Conservation (phyloP, 2,797 vertebrate genomes). For the Gymnocypris eckloni region DNA sequence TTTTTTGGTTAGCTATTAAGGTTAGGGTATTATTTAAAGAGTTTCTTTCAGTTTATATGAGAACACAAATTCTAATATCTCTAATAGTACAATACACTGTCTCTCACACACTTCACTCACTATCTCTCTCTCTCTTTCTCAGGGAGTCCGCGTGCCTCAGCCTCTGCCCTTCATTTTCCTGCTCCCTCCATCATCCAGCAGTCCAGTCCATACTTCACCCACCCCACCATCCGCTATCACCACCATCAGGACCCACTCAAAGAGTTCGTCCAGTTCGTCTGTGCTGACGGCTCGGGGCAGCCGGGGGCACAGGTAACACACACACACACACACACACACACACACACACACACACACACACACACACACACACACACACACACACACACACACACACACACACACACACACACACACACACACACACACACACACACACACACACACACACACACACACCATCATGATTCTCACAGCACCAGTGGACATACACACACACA, state of each 20-base stretch:
- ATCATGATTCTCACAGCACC: not conserved
- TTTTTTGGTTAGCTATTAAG: not conserved
- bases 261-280: slow-evolving; percentile 98
- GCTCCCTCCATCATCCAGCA: slow-evolving; percentile 97
- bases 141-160: slow-evolving; percentile 94
- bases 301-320: slow-evolving; percentile 86
- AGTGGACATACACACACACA: slow-evolving; percentile 19
- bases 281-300: slow-evolving; percentile 92
- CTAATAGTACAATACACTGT: not conserved
- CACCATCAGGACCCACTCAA: slow-evolving; percentile 98
- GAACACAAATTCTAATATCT: not conserved
- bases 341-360: not conserved
- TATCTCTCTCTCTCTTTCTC: slow-evolving; percentile 56
- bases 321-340: slow-evolving; percentile 27
- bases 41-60: not conserved
- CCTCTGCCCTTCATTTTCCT: slow-evolving; percentile 94
- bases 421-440: slow-evolving; percentile 1
- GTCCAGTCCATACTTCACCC: slow-evolving; percentile 95
- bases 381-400: slow-evolving; percentile 1
- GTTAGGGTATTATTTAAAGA: not conserved
- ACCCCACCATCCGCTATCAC: slow-evolving; percentile 97
- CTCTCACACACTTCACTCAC: slow-evolving; percentile 7
- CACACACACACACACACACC: slow-evolving; percentile 21
- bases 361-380: slow-evolving; percentile 4
- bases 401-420: slow-evolving; percentile 6